A percentile compares a stretch with the other conserved stretches of the same genome.
Conservation (phyloP, 2,113 vertebrate species). For the Collichthys lucidus region DNA sequence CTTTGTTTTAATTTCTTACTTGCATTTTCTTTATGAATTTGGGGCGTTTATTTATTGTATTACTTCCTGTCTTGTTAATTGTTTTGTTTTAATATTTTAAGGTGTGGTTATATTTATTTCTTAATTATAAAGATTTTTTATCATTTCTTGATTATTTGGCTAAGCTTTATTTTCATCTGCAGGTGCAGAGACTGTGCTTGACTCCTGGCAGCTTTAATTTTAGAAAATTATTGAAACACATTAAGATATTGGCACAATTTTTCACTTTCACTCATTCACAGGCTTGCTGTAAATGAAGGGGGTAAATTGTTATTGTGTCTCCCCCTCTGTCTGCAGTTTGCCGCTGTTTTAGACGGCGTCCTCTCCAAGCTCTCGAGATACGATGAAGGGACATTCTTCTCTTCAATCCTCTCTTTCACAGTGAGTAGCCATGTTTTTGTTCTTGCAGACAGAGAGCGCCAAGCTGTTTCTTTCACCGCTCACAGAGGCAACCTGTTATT, state of each 20-base stretch:
- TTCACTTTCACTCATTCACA: neutral
- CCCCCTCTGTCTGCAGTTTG: conserved; percentile 82
- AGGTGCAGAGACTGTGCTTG: neutral
- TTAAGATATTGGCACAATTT: neutral
- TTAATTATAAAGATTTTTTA: too few relatives aligned
- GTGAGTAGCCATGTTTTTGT: conserved; percentile 86
- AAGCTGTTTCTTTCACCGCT: conserved; percentile 43
- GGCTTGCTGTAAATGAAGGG: neutral
- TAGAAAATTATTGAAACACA: neutral
- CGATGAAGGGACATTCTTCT: conserved; percentile 97
- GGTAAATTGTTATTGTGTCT: neutral
- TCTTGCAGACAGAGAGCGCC: conserved; percentile 17
- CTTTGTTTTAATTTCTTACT: neutral
- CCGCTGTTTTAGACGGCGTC: conserved; percentile 91
- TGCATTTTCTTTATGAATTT: neutral
- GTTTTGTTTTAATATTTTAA: too few relatives aligned
- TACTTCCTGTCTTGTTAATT: rapidly evolving
- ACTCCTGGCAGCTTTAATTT: neutral
- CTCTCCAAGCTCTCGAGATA: conserved; percentile 95
- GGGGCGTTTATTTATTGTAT: neutral
- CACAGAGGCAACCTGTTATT: conserved; percentile 44
- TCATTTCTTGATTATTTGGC: neutral
- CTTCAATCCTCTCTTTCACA: conserved; percentile 96
- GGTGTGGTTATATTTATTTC: too few relatives aligned
- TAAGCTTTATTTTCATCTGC: neutral